phyloP scores from a whole-genome alignment of 2,888 invertebrate species.

The Pristionchus fissidentatus region DNA sequence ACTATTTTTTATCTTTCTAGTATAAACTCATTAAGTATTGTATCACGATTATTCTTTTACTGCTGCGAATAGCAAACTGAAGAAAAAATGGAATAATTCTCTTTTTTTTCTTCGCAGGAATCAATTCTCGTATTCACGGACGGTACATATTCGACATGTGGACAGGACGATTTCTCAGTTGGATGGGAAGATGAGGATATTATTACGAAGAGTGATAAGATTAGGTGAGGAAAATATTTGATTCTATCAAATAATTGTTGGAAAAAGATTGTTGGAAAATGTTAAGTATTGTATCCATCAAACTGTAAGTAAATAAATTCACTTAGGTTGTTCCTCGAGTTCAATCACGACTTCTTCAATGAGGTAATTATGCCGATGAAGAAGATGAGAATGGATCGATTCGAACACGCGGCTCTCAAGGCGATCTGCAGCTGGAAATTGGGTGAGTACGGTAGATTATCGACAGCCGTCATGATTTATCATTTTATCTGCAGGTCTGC shows the following conservation, averaged over 20 bases:
- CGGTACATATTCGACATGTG: conserved; percentile 45
- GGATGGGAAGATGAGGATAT: conserved; percentile 65
- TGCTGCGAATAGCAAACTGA: too few species aligned
- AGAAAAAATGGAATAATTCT: background rate
- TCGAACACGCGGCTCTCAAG: conserved; percentile 62
- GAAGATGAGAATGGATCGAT: conserved; percentile 51
- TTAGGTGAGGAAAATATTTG: conserved; percentile 51
- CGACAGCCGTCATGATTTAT: background rate
- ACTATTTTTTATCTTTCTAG: background rate
- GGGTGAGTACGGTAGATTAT: conserved; percentile 51
- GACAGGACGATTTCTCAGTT: conserved; percentile 53
- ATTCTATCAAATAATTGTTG: background rate
- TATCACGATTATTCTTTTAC: background rate
- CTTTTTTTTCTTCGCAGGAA: background rate
- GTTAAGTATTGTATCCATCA: background rate
- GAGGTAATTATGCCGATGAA: conserved; percentile 38
- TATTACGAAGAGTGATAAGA: conserved; percentile 56
- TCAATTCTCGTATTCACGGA: conserved; percentile 46
- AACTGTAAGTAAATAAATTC: background rate
- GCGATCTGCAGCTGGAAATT: conserved; percentile 62
- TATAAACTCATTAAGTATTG: background rate
- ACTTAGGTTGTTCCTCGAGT: conserved; percentile 32
- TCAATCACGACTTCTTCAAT: conserved; percentile 38
- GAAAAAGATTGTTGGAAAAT: background rate
- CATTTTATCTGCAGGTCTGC: background rate